These are phyloP conservation scores for Automeris io DNA, from an alignment of 2,888 invertebrate genomes.

Conservation along the genomic window DNA sequence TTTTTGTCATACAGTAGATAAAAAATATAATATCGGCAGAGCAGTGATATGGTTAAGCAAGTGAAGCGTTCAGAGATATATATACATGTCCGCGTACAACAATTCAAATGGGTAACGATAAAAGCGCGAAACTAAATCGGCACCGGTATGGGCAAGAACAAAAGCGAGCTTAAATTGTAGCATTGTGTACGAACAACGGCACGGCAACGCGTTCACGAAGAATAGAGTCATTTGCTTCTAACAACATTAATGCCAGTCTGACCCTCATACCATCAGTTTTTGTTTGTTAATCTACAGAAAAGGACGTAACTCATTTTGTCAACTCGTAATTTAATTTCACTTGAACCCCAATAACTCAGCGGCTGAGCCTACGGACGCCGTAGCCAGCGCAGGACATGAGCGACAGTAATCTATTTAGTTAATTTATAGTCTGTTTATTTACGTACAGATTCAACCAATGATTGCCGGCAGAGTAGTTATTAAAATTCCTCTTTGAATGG, in stretches of 20 bases:
- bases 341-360: constrained; percentile 53
- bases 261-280: constrained; percentile 74
- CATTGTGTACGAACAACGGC: constrained; percentile 50
- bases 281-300: constrained; percentile 77
- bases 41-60: constrained; percentile 14
- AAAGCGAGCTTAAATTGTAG: constrained; percentile 60
- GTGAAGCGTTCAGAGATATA: constrained; percentile 31
- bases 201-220: constrained; percentile 54
- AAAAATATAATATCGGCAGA: constrained; percentile 4
- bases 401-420: constrained; percentile 53
- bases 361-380: constrained; percentile 27
- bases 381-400: constrained; percentile 50
- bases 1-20: neutral
- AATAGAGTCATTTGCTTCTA: constrained; percentile 73
- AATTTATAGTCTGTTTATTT: constrained; percentile 50
- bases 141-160: constrained; percentile 64
- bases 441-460: constrained; percentile 35
- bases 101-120: constrained; percentile 55
- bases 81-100: constrained; percentile 25
- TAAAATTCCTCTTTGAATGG: constrained; percentile 16
- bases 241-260: constrained; percentile 67
- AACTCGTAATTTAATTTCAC: constrained; percentile 74
- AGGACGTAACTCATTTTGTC: constrained; percentile 77
- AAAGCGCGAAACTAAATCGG: constrained; percentile 66
- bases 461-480: constrained; percentile 27